A percentile compares a stretch with the other conserved stretches of the same genome.
Conservation (phyloP, 2,888 invertebrate genomes). For the Drosophila mettleri region DNA sequence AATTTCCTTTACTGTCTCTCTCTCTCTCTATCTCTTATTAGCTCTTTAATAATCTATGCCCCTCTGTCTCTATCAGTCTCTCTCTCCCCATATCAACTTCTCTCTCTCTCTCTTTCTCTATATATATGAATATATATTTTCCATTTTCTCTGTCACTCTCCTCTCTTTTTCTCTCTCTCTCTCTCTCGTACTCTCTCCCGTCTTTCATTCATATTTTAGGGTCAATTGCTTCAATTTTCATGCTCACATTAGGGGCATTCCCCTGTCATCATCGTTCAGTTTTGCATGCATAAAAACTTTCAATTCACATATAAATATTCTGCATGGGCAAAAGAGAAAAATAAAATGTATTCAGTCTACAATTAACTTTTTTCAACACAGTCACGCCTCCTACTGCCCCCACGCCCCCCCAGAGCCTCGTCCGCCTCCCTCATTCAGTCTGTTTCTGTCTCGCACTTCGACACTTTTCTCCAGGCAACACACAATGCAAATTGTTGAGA, state of each 20-base stretch:
- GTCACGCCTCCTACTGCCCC: neutral
- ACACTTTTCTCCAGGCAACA: conserved; percentile 25
- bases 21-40: no score
- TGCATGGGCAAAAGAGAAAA: neutral
- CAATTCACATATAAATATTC: neutral
- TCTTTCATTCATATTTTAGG: neutral
- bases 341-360: neutral
- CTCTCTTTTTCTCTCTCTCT: neutral
- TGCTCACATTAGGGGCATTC: neutral
- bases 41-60: neutral
- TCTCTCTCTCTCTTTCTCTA: neutral
- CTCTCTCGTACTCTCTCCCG: neutral
- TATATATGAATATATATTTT: no score
- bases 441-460: neutral
- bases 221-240: neutral
- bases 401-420: no score
- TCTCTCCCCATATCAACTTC: no score
- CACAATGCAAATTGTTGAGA: conserved; percentile 52
- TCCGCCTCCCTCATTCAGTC: neutral
- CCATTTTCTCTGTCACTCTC: no score
- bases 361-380: conserved; percentile 3
- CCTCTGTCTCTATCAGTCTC: neutral
- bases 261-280: neutral
- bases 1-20: no score
- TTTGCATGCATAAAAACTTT: neutral